These are phyloP conservation scores for Ceratina australensis DNA, from an alignment of 1,140 invertebrate genomes.

Conservation along the genomic window DNA sequence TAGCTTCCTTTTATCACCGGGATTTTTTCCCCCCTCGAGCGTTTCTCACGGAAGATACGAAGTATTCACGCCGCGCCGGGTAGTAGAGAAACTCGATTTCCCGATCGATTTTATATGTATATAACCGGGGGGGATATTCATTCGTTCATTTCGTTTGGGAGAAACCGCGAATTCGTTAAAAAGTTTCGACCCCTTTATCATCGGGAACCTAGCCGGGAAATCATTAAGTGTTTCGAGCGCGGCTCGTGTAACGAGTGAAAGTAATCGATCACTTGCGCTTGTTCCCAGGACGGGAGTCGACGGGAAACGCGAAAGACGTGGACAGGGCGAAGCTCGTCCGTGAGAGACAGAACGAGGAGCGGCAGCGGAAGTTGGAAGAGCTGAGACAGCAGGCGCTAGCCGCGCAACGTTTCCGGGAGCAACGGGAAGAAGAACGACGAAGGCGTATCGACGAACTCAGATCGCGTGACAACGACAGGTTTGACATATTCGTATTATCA, in stretches of 20 bases:
- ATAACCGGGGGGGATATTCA: neutral
- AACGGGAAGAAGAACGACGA: conserved; percentile 91
- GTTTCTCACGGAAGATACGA: neutral
- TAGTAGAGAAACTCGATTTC: neutral
- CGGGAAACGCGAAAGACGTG: conserved; percentile 74
- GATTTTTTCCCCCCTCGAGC: conserved; percentile 2
- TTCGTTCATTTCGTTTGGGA: neutral
- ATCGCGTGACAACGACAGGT: conserved; percentile 87
- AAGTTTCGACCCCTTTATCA: neutral
- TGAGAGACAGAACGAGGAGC: conserved; percentile 91
- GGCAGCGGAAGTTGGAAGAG: conserved; percentile 91
- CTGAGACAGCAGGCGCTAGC: conserved; percentile 91
- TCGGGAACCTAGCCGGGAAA: neutral
- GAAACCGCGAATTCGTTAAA: neutral
- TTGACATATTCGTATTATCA: conserved; percentile 2
- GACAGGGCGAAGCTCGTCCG: conserved; percentile 82
- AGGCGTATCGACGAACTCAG: conserved; percentile 90
- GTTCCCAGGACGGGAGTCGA: conserved; percentile 74
- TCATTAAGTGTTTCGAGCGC: neutral
- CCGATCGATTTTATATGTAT: too few species aligned
- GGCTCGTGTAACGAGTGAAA: neutral
- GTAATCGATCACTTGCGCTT: conserved; percentile 31
- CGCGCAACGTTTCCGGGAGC: conserved; percentile 92
- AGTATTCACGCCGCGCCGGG: neutral
- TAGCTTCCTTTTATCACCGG: neutral